A percentile compares a stretch with the other conserved stretches of the same genome.
Conservation (phyloP, 2,888 invertebrate species). For the Sipunculus nudus region DNA sequence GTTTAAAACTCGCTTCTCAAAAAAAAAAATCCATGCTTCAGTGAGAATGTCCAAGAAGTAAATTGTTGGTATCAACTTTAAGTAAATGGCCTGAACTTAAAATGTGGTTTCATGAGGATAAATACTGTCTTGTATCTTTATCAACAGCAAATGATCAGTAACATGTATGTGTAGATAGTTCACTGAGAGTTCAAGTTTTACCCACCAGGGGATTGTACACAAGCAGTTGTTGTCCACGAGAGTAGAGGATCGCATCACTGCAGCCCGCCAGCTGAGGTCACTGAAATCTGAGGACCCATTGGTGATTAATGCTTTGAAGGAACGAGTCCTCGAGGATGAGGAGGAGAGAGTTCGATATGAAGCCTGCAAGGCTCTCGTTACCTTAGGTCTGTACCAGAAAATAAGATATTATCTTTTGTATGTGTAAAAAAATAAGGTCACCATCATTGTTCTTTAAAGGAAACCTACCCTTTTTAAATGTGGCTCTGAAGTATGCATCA, state of each 20-base stretch:
- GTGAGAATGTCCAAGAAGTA: too few species aligned
- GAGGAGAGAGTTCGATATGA: conserved; percentile 59
- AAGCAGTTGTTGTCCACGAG: conserved; percentile 50
- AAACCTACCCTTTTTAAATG: neutral
- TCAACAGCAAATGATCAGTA: too few species aligned
- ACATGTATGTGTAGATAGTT: neutral
- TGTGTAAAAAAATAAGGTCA: neutral
- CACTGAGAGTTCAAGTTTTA: neutral
- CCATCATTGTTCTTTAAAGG: neutral
- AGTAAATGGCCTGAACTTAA: too few species aligned
- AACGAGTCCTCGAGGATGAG: conserved; percentile 50
- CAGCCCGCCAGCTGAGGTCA: conserved; percentile 59
- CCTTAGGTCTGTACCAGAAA: conserved; percentile 50
- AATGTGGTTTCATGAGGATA: too few species aligned
- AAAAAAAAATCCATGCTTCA: too few species aligned
- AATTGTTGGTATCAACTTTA: too few species aligned
- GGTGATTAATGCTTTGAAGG: conserved; percentile 59
- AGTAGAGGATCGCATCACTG: conserved; percentile 57
- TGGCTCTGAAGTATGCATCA: neutral
- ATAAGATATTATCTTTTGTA: too few species aligned
- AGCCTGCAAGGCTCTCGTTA: conserved; percentile 58
- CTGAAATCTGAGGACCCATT: conserved; percentile 59
- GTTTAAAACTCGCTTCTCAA: too few species aligned
- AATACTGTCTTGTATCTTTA: too few species aligned
- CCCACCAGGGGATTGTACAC: conserved; percentile 58